These are phyloP conservation scores for Pongo abelii DNA, from an alignment of 2,113 vertebrate species.

Conservation along the genomic window DNA sequence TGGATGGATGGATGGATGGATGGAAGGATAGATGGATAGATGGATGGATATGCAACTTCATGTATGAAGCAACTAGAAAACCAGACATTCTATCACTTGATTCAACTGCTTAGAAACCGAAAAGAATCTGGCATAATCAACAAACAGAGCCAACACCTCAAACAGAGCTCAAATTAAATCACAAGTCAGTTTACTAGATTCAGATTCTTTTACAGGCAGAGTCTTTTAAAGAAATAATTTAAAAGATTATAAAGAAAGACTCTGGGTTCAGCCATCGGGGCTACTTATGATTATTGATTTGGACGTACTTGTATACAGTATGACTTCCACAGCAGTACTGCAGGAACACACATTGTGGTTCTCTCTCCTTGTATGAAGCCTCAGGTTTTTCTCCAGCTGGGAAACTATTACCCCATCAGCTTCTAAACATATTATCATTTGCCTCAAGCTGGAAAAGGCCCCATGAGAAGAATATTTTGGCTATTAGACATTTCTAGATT, in stretches of 20 bases:
- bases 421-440: conserved; percentile 36
- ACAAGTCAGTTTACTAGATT: background rate
- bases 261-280: background rate
- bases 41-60: background rate
- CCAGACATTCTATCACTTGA: background rate
- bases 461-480: conserved; percentile 27
- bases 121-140: conserved; percentile 15
- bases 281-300: background rate
- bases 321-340: background rate
- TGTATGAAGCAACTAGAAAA: background rate
- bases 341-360: background rate
- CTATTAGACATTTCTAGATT: conserved; percentile 7
- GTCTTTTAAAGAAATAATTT: background rate
- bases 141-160: conserved; percentile 43
- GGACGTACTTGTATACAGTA: no score
- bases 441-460: conserved; percentile 8
- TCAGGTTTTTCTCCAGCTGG: background rate
- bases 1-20: background rate
- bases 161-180: conserved; percentile 36
- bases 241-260: background rate
- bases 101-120: conserved; percentile 1
- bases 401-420: background rate
- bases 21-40: background rate
- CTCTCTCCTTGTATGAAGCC: background rate
- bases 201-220: background rate